A percentile compares a stretch with the other conserved stretches of the same genome.
These are phyloP conservation scores for Ormyrus pomaceus DNA, from an alignment of 2,888 invertebrate species.

Conservation along the genomic window DNA sequence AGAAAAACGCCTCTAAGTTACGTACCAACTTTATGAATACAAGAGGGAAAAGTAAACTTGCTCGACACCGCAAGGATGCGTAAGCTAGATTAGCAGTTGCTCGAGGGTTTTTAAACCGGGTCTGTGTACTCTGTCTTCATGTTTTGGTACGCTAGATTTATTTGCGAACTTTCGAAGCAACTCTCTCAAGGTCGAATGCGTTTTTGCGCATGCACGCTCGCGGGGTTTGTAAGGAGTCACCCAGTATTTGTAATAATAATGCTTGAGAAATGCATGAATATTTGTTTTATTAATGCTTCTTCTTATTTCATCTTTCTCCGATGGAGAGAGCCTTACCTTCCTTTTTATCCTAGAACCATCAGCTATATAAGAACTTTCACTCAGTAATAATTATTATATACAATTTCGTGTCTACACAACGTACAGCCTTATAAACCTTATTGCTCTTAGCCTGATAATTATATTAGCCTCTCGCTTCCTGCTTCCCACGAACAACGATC, in stretches of 20 bases:
- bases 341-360: conserved; percentile 47
- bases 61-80: background rate
- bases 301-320: conserved; percentile 72
- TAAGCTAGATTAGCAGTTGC: conserved; percentile 44
- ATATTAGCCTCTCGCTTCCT: conserved; percentile 61
- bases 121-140: conserved; percentile 41
- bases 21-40: conserved; percentile 35
- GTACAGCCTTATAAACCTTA: conserved; percentile 57
- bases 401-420: conserved; percentile 53
- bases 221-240: conserved; percentile 77
- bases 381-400: conserved; percentile 55
- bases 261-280: conserved; percentile 91
- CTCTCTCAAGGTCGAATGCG: conserved; percentile 71
- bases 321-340: conserved; percentile 44
- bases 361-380: conserved; percentile 55
- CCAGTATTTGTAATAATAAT: conserved; percentile 91
- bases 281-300: conserved; percentile 85
- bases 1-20: conserved; percentile 41
- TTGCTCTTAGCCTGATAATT: conserved; percentile 56
- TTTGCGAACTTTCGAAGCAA: conserved; percentile 58
- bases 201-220: conserved; percentile 76
- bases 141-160: conserved; percentile 52
- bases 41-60: conserved; percentile 20
- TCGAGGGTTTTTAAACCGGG: conserved; percentile 57
- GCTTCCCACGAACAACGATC: conserved; percentile 60